Evolutionary conservation across 2,888 invertebrate genomes (phyloP), one percentile per base, ranked within the genome.

Genomic region (Leptopilina myrica): DNA sequence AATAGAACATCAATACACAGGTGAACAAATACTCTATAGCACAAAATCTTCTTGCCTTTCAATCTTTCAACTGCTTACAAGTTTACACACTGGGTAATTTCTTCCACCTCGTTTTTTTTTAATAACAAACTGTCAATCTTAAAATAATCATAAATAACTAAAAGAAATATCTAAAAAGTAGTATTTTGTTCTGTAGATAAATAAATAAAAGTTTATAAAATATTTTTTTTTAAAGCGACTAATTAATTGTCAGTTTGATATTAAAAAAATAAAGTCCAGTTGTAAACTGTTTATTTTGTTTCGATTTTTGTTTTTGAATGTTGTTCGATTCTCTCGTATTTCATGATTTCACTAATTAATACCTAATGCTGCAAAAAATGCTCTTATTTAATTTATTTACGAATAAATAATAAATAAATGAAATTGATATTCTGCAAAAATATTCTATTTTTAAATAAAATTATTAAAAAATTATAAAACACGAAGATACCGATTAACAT

Each of bases 1-100:
- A 20, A 95, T 95, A 82, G 95, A 95, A 88, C 95, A 95, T 88
- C 95, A 95, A 87, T 95, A 95, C 87, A 95, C 94, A 83, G 95
- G 95, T 95, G 88, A 86, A 83, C 14, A 33, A 20, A 14, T 20
- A 12, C 14, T 33, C 33, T 4, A 33, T 64, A 49, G 67, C 67
- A 67, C 67, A 43, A 67, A 49, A 33, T 4, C 20, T 46, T 67
- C 67, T 67, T 43, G 43, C 67, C 67, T 67, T 46, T 49, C 67
- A 67, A 67, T 46, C 49, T 49, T 49, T 49, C 8, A 12, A 33
- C 67, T 67, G 49, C 15, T 67, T 67, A 43, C 12, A 67, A 46
- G 67, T 49, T 67, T 49, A 46, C 67, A 49, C 20, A 15, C n/a
- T 67, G 67, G 43, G 49, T 67, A 46, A 46, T 49, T 49, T 33